Percentiles rank a stretch among this genome's conserved stretches.
These are phyloP conservation scores for Andrena haemorrhoa DNA, from an alignment of 2,888 invertebrate genomes.

Conservation along the genomic window DNA sequence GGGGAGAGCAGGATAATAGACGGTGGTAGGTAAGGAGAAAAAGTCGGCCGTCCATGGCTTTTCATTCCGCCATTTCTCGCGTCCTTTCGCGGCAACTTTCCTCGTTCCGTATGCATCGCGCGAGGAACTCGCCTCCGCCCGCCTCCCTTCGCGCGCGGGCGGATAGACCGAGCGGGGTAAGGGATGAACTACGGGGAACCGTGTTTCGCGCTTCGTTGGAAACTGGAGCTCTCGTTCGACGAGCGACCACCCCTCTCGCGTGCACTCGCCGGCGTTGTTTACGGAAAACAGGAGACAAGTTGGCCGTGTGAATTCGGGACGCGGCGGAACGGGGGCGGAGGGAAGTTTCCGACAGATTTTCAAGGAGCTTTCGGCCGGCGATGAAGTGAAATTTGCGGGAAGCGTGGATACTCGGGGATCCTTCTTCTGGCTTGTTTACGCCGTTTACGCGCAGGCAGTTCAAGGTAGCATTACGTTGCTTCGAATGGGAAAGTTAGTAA, in stretches of 20 bases:
- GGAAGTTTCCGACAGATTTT: too few relatives aligned
- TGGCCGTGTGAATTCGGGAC: not conserved
- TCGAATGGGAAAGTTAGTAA: too few relatives aligned
- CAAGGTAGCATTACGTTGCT: too few relatives aligned
- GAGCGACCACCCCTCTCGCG: not conserved
- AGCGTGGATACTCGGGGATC: too few relatives aligned
- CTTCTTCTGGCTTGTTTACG: too few relatives aligned
- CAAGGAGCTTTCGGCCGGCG: too few relatives aligned
- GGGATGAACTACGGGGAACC: constrained; percentile 33
- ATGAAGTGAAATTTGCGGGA: too few relatives aligned
- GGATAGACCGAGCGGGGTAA: constrained; percentile 11
- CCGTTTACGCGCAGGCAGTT: too few relatives aligned
- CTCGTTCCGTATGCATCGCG: constrained; percentile 31
- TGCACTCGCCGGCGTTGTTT: constrained; percentile 27
- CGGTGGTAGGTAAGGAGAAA: not conserved
- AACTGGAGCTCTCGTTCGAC: constrained; percentile 37
- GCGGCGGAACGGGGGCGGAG: too few relatives aligned
- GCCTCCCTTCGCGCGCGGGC: not conserved
- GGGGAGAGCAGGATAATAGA: constrained; percentile 28
- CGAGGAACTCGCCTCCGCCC: constrained; percentile 20
- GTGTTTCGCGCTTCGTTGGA: constrained; percentile 43
- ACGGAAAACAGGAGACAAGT: constrained; percentile 39
- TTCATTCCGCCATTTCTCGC: constrained; percentile 40
- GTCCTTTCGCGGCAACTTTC: constrained; percentile 45
- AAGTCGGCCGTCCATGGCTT: constrained; percentile 46